These are phyloP conservation scores for Drosophila atripex DNA, from an alignment of 2,888 invertebrate genomes.

Conservation along the genomic window DNA sequence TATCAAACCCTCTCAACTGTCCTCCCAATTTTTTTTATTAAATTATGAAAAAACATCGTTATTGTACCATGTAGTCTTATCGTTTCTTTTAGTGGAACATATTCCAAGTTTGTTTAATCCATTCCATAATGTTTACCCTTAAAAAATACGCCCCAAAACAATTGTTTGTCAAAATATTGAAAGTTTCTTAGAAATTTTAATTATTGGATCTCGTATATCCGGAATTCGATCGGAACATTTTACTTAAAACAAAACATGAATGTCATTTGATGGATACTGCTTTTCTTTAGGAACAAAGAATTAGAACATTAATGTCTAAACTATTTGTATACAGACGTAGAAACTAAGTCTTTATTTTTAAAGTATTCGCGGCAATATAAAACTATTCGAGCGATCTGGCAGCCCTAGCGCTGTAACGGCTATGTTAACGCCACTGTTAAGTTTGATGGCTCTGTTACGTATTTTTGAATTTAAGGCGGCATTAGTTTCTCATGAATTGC, in stretches of 20 bases:
- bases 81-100: neutral
- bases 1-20: neutral
- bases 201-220: neutral
- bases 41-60: neutral
- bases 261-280: too few species aligned
- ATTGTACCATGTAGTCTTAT: neutral
- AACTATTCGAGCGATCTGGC: neutral
- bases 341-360: neutral
- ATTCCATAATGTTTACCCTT: neutral
- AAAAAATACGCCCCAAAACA: neutral
- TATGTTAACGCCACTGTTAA: neutral
- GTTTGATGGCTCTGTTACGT: neutral
- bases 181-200: neutral
- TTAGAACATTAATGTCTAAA: too few species aligned
- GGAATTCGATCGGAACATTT: neutral
- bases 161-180: neutral
- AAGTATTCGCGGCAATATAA: neutral
- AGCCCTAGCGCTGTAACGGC: neutral
- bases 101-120: neutral
- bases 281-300: too few species aligned
- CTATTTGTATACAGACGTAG: too few species aligned
- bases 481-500: neutral
- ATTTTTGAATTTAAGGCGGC: neutral
- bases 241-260: neutral
- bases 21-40: constrained; percentile 5